phyloP scores from a whole-genome alignment of 1,140 invertebrate genomes.

The Lepidurus couesii region DNA sequence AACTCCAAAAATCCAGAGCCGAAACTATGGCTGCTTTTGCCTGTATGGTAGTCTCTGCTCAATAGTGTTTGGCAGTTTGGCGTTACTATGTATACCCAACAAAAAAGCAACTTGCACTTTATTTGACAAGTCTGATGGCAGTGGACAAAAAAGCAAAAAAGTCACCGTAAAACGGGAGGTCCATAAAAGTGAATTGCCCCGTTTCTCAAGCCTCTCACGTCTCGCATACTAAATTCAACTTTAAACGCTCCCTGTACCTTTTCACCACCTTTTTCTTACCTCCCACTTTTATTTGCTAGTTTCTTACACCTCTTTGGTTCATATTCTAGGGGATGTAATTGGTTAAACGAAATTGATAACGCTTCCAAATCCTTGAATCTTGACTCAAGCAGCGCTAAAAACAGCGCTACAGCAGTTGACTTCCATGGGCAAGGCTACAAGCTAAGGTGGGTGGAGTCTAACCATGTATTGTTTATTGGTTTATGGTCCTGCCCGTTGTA shows the following conservation, averaged over 20 bases:
- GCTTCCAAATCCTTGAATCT: too few species aligned
- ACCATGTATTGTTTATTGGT: neutral
- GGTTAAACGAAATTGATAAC: too few species aligned
- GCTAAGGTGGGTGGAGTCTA: neutral
- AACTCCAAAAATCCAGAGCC: neutral
- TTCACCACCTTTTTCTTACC: neutral
- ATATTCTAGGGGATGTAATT: too few species aligned
- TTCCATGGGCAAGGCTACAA: neutral
- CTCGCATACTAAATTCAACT: constrained; percentile 5
- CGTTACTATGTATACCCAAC: neutral
- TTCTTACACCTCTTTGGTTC: neutral
- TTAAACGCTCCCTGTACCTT: neutral
- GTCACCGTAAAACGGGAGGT: constrained; percentile 13
- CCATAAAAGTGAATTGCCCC: constrained; percentile 21
- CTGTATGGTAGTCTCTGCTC: neutral
- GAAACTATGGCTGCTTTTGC: neutral
- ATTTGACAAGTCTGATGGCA: constrained; percentile 13
- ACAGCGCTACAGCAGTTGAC: neutral
- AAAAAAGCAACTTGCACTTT: neutral
- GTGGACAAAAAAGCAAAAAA: constrained; percentile 3
- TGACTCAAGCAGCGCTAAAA: too few species aligned
- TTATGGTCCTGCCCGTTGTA: constrained; percentile 5
- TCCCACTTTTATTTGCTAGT: neutral
- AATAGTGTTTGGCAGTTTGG: constrained; percentile 21
- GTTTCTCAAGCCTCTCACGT: constrained; percentile 11